These are phyloP conservation scores for Globodera ellingtonae DNA, from an alignment of 1,140 invertebrate genomes.

Conservation along the genomic window DNA sequence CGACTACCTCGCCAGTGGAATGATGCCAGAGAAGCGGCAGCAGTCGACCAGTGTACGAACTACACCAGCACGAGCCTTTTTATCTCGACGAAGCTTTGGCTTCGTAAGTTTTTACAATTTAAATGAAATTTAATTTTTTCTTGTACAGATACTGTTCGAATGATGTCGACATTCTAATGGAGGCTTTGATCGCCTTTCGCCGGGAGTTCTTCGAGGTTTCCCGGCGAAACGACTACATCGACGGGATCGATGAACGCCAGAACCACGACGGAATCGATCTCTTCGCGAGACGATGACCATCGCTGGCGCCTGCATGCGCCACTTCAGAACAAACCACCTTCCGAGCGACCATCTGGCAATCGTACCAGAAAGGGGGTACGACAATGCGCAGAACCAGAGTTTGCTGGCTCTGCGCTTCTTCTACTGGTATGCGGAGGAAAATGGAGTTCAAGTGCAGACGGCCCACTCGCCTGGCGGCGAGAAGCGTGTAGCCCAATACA, in stretches of 20 bases:
- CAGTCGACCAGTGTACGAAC: slow-evolving; percentile 23
- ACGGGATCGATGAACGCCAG: too few species aligned
- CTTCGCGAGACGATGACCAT: too few species aligned
- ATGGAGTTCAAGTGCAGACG: background rate
- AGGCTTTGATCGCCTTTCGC: too few species aligned
- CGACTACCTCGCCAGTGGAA: slow-evolving; percentile 26
- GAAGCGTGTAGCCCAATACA: background rate
- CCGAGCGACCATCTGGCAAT: too few species aligned
- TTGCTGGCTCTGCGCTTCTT: slow-evolving; percentile 9
- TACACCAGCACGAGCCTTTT: background rate
- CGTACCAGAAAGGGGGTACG: slow-evolving; percentile 7
- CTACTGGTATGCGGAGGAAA: background rate
- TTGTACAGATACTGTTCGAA: background rate
- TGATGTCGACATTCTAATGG: slow-evolving; percentile 15
- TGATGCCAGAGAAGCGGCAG: slow-evolving; percentile 25
- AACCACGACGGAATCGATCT: too few species aligned
- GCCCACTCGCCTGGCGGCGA: background rate
- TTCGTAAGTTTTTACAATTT: too few species aligned
- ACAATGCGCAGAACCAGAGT: slow-evolving; percentile 4
- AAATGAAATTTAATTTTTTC: too few species aligned
- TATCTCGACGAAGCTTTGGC: slow-evolving; percentile 17
- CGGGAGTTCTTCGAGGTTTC: too few species aligned
- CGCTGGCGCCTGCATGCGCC: too few species aligned
- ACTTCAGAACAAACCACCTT: background rate
- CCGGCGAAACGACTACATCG: too few species aligned